A percentile compares a stretch with the other conserved stretches of the same genome.
phyloP scores from a whole-genome alignment of 92 coral and sea anemone genomes.

The Bergia puertoricense region DNA sequence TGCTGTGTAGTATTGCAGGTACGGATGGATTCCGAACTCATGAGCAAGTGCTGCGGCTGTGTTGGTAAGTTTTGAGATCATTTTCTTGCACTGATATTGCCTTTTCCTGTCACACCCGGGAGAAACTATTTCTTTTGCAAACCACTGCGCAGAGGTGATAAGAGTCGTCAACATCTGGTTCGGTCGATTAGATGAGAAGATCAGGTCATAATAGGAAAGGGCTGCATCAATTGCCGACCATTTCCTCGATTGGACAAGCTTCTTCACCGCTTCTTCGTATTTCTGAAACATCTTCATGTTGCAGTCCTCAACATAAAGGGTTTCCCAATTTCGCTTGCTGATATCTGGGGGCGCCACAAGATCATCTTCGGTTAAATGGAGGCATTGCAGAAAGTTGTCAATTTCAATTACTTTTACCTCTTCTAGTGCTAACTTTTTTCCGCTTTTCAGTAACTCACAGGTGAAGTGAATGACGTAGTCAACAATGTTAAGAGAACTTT shows the following conservation, averaged over 20 bases:
- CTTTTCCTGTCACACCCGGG: constrained; percentile 21
- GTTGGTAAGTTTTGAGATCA: constrained; percentile 48
- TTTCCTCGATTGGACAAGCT: constrained; percentile 24
- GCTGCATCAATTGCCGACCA: constrained; percentile 45
- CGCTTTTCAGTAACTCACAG: constrained; percentile 7
- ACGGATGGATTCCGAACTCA: constrained; percentile 46
- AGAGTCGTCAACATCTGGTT: constrained; percentile 39
- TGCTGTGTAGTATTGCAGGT: constrained; percentile 48
- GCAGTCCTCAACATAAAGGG: constrained; percentile 34
- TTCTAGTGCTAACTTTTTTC: constrained; percentile 23
- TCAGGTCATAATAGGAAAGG: constrained; percentile 42
- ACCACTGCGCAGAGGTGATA: constrained; percentile 58
- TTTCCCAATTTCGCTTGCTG: constrained; percentile 37
- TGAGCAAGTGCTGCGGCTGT: constrained; percentile 47
- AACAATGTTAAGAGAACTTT: not conserved
- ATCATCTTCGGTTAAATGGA: constrained; percentile 34
- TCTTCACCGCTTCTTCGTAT: constrained; percentile 47
- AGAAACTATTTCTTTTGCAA: constrained; percentile 41
- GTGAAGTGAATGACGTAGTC: constrained; percentile 43
- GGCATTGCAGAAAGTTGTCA: constrained; percentile 39
- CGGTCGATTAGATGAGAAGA: constrained; percentile 26
- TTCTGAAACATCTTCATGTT: constrained; percentile 56
- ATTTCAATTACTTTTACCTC: constrained; percentile 12
- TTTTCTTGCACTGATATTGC: constrained; percentile 48
- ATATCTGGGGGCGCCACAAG: constrained; percentile 46